A percentile compares a stretch with the other conserved stretches of the same genome.
These are phyloP conservation scores for Platyscapa corneri DNA, from an alignment of 1,140 invertebrate genomes.

Conservation along the genomic window DNA sequence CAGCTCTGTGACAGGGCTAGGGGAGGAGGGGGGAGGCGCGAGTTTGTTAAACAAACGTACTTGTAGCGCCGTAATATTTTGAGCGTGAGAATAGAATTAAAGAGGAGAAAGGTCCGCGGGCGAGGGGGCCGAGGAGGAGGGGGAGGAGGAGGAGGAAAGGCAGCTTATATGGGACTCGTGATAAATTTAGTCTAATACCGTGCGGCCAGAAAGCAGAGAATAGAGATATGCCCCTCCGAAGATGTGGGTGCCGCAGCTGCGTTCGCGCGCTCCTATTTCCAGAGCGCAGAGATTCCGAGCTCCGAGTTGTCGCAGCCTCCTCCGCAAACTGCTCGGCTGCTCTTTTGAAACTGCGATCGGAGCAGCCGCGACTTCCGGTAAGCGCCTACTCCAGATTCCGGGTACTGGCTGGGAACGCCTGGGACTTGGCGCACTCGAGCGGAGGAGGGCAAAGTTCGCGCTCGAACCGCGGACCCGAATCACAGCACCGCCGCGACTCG, in stretches of 20 bases:
- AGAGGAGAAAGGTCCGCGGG: too few species aligned
- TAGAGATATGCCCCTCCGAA: not conserved
- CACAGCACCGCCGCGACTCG: too few species aligned
- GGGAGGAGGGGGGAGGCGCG: too few species aligned
- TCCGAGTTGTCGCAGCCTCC: not conserved
- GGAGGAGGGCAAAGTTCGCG: too few species aligned
- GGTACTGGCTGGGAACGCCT: too few species aligned
- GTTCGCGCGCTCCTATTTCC: not conserved
- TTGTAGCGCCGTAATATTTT: not conserved
- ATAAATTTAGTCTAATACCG: slow-evolving; percentile 50
- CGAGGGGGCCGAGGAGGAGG: not conserved
- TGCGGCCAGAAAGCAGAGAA: not conserved
- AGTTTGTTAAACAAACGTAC: too few species aligned
- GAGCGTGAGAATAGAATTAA: not conserved
- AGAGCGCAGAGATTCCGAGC: not conserved
- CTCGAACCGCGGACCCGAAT: too few species aligned
- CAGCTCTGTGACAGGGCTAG: too few species aligned
- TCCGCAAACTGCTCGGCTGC: not conserved
- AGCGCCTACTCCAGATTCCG: too few species aligned
- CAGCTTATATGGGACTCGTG: slow-evolving; percentile 46
- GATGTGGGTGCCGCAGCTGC: too few species aligned
- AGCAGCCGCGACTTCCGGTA: too few species aligned
- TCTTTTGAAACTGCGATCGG: not conserved
- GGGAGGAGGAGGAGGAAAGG: slow-evolving; percentile 7
- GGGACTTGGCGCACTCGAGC: too few species aligned